Conservation (phyloP, 2,797 vertebrate species). For the Rhinoraja longicauda region DNA sequence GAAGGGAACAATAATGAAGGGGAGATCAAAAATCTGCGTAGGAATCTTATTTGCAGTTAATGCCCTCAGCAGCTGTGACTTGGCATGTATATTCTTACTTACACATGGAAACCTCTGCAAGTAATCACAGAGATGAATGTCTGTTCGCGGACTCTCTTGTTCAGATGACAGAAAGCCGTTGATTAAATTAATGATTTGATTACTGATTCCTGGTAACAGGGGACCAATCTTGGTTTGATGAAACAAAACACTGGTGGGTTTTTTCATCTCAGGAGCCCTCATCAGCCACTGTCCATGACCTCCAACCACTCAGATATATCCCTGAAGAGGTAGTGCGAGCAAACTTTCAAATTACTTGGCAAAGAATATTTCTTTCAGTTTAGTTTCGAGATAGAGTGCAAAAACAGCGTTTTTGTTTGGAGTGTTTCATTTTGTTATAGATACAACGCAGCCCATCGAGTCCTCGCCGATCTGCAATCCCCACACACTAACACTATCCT, state of each 20-base stretch:
- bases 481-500: no score
- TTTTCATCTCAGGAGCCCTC: neutral
- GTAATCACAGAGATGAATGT: constrained; percentile 29
- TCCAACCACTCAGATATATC: neutral
- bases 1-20: constrained; percentile 23
- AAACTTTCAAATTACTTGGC: neutral
- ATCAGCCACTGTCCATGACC: neutral
- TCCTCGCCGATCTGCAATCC: no score
- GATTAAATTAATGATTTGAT: neutral
- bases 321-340: neutral
- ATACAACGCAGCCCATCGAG: no score
- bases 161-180: constrained; percentile 18
- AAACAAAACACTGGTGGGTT: neutral
- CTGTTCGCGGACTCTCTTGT: neutral
- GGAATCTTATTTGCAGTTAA: constrained; percentile 19
- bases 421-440: no score
- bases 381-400: no score
- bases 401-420: no score
- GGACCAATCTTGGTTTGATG: neutral
- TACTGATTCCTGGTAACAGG: neutral
- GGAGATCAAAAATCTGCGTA: constrained; percentile 22
- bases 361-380: neutral
- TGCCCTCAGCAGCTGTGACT: constrained; percentile 24
- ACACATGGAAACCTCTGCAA: constrained; percentile 10
- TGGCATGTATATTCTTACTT: constrained; percentile 23